Evolutionary conservation across 2,797 vertebrate genomes (phyloP), one percentile per base, ranked within the genome.

Genomic region (Poecilia gillii): DNA sequence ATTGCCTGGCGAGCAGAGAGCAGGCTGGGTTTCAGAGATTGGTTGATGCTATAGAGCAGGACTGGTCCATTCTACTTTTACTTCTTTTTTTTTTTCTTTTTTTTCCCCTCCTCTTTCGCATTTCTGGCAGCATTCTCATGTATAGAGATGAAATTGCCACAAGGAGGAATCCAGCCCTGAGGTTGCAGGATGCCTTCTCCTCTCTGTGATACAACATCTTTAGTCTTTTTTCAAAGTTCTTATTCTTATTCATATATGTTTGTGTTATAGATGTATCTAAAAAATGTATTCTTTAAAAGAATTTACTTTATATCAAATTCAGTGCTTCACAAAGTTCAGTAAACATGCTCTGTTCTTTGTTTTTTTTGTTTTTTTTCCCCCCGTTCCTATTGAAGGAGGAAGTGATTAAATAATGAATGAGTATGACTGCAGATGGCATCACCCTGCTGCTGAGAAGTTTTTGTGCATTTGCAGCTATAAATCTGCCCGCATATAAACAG

Each of bases 1-100:
- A 96, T 96, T 96, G 95, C 92, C 85, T 85, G 76, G 87, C 80
- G 90, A 91, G 83, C 83, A 81, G 86, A 88, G 88, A 89, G 89
- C 78, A 79, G 85, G 33, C 91, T 83, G 93, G 90, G 85, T 92
- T 92, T 88, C 85, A 73, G 80, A 93, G 92, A 94, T 93, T 94
- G 93, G 87, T 78, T 82, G 80, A 85, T 83, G 87, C 89, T 71
- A 80, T 51, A 81, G 81, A 81, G 83, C 87, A 85, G 75, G 81
- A 72, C 72, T 62, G 74, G 82, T 87, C 79, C 73, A 82, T 90
- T 92, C 78, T 55, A 79, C 77, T 64, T 73, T 84, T 79, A 64
- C 7, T 33, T 59, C n/a, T 31, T 31, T 31, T 59, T 57, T 57
- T 64, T 72, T 73, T 75, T 6, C 41, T 41, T 46, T 18, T 49